Evolutionary conservation across 2,888 invertebrate genomes (phyloP), one percentile per base, ranked within the genome.

Genomic region (Baronia brevicornis): DNA sequence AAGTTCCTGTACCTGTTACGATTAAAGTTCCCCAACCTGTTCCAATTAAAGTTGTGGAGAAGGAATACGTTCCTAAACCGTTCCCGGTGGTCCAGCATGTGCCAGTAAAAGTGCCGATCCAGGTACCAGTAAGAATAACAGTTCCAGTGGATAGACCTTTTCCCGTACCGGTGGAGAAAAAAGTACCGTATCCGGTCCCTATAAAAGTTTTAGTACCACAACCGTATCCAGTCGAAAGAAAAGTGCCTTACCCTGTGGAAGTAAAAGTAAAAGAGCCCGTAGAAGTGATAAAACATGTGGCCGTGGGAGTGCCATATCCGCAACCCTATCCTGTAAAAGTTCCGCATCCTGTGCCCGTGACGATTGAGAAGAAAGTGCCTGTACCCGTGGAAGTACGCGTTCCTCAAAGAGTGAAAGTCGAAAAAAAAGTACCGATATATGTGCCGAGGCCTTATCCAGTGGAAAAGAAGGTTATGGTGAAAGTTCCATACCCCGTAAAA

Each of bases 321-420:
- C 70, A 80, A 46, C 86, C 88, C 1, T 86, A 84, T 48, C 75
- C 87, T 5, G 75, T 88, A 4, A 82, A 73, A 54, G 78, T 87
- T 1, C 86, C 84, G 7, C 65, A 84, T 38, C 86, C 87, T 1
- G 79, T 86, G 47, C 80, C 84, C 2, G 78, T 84, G 0, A 72
- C 69, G 2, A 59, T 80, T 5, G 87, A 87, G 62, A 68, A 75
- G 41, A 66, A 54, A 56, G 74, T 84, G 12, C 80, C 79, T 1
- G 75, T 77, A 45, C 78, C 75, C 1, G 73, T 82, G 2, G 68
- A 77, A 43, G n/a, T n/a, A n/a, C n/a, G n/a, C n/a, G n/a, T n/a
- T n/a, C n/a, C n/a, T n/a, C n/a, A n/a, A n/a, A n/a, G n/a, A n/a
- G n/a, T n/a, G n/a, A n/a, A n/a, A n/a, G 72, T 85, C 2, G 86